These are phyloP conservation scores for Spinibarbus caldwelli DNA, from an alignment of 2,797 vertebrate species.

Conservation along the genomic window DNA sequence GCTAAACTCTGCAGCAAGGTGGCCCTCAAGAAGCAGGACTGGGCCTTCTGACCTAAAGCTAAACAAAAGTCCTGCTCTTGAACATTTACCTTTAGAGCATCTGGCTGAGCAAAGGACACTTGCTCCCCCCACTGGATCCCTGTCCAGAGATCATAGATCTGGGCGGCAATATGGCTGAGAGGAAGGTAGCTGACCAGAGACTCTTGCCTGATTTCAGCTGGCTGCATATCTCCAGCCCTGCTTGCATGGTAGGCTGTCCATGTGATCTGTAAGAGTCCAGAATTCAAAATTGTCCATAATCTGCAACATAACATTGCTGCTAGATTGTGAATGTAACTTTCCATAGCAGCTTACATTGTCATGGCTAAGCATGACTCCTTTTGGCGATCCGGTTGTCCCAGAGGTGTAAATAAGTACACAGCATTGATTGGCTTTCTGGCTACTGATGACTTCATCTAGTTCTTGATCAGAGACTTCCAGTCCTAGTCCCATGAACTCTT, in stretches of 20 bases:
- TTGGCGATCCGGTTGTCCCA: conserved; percentile 86
- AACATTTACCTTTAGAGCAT: conserved; percentile 85
- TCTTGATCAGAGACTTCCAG: conserved; percentile 74
- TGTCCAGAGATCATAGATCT: conserved; percentile 89
- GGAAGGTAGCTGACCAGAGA: conserved; percentile 88
- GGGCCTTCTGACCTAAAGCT: too few relatives aligned
- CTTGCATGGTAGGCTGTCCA: conserved; percentile 85
- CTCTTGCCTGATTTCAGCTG: conserved; percentile 84
- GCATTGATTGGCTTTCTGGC: conserved; percentile 86
- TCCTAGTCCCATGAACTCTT: conserved; percentile 83
- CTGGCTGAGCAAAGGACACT: conserved; percentile 87
- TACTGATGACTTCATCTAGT: conserved; percentile 78
- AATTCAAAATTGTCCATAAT: conserved; percentile 14
- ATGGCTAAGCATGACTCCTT: conserved; percentile 92
- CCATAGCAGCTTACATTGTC: conserved; percentile 80
- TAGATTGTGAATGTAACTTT: not conserved
- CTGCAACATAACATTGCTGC: not conserved
- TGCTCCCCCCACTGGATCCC: conserved; percentile 87
- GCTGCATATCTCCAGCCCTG: conserved; percentile 80
- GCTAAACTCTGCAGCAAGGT: not conserved
- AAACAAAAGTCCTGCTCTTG: not conserved
- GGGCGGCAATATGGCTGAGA: conserved; percentile 88
- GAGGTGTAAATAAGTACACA: conserved; percentile 88
- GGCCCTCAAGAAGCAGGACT: not conserved
- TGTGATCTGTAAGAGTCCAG: conserved; percentile 78